Percentiles rank a stretch among this genome's conserved stretches.
Conservation (phyloP, 2,888 invertebrate genomes). For the Baccha elongata region DNA sequence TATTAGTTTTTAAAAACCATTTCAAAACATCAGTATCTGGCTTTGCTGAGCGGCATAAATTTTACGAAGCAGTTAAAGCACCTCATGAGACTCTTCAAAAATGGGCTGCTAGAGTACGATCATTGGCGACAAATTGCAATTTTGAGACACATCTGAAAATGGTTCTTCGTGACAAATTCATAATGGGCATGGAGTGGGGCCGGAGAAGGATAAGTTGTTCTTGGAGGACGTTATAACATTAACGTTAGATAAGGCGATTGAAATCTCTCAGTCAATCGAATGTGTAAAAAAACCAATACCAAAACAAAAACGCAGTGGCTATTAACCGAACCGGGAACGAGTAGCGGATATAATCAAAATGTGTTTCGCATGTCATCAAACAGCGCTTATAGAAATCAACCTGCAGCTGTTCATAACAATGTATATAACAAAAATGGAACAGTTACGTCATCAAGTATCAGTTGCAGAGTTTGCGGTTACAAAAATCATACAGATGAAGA, state of each 20-base stretch:
- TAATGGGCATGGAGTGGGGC: conserved; percentile 52
- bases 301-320: too few species aligned
- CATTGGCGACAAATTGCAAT: conserved; percentile 6
- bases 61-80: neutral
- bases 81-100: neutral
- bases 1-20: neutral
- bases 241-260: neutral
- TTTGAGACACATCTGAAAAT: neutral
- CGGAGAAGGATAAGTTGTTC: conserved; percentile 64
- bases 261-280: neutral
- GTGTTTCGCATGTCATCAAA: too few species aligned
- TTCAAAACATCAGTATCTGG: conserved; percentile 8
- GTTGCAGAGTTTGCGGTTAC: too few species aligned
- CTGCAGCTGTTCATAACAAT: too few species aligned
- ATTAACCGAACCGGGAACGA: too few species aligned
- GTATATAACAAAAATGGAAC: too few species aligned
- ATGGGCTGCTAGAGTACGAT: conserved; percentile 2
- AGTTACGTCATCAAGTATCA: too few species aligned
- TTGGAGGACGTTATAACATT: conserved; percentile 45
- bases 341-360: too few species aligned
- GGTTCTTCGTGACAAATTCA: conserved; percentile 44
- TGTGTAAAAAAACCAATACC: too few species aligned
- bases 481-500: too few species aligned
- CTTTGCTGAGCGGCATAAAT: neutral
- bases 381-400: too few species aligned